Percentiles rank a stretch among this genome's conserved stretches.
Conservation (phyloP, 2,113 vertebrate species). For the Brachypodius melanocephalos region DNA sequence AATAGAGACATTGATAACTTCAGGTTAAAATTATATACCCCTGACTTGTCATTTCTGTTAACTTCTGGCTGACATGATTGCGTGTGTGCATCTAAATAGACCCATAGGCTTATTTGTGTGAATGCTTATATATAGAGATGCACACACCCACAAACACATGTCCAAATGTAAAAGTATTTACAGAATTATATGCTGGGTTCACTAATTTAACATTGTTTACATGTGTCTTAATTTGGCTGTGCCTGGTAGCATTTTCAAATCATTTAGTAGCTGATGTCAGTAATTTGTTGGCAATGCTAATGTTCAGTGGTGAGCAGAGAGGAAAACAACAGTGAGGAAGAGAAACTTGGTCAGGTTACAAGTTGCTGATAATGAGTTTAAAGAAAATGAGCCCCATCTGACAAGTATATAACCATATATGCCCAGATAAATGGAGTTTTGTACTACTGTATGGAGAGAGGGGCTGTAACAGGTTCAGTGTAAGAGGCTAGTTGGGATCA, state of each 20-base stretch:
- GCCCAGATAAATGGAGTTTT: background rate
- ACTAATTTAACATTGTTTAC: background rate
- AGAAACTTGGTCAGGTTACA: background rate
- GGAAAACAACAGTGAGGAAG: background rate
- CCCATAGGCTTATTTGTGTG: background rate
- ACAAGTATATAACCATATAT: background rate
- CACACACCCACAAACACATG: background rate
- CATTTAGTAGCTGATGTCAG: background rate
- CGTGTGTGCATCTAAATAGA: background rate
- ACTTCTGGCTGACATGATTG: background rate
- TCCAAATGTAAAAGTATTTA: background rate
- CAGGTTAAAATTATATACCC: background rate
- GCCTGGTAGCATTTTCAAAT: background rate
- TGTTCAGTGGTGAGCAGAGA: background rate
- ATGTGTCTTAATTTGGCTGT: background rate
- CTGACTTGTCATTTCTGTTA: background rate
- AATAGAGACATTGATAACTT: background rate
- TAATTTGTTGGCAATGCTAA: background rate
- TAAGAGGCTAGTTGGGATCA: background rate
- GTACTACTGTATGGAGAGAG: background rate
- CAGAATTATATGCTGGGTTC: background rate
- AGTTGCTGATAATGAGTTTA: background rate
- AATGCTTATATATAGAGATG: background rate
- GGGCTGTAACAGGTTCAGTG: background rate
- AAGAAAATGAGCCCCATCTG: background rate